Base-by-base conservation (phyloP, 1,140 invertebrate genomes). In the Chymomyza costata region DNA sequence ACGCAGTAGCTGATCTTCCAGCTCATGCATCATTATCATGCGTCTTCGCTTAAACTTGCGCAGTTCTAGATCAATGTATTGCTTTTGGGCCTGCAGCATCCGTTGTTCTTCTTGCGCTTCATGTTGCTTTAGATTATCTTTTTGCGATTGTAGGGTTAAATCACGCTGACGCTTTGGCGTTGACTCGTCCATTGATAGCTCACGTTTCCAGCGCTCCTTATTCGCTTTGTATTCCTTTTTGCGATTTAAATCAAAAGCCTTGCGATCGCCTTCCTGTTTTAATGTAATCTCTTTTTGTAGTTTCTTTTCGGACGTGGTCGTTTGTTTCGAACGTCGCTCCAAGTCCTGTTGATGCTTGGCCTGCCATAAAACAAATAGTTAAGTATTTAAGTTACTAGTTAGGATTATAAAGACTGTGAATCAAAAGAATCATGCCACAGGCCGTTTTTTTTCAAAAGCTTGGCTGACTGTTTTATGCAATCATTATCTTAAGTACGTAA, bases 161-260 rank as follows among this genome's bases (percentile, higher is more conserved):
- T 98, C 96, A 65, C 94, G 89, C 86, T 96, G 94, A 73, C 95
- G 90, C 87, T 97, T 97, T 11, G 96, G 95, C 58, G 95, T 97
- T 19, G 93, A 92, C 83, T 95, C 94, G 84, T 96, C 94, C 86
- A 95, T 92, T 39, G 92, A 94, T 30, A 98, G 89, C 86, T 97
- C 95, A 83, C 94, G 91, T 91, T 96, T 99, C 92, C 95, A 96
- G 71, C 95, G 88, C 84, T 99, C 98, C 88, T 99, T 99, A 85
- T 96, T 98, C 35, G 92, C 92, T 88, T 99, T 99, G 88, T 99
- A 99, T 86, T 99, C 97, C 84, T 95, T 95, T 87, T 99, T 98
- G 87, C 97, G 95, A 73, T 96, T 94, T 50, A 92, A 88, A 85
- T 95, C 93, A 81, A 97, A 96, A 28, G 91, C 92, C 85, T 88